Percentiles rank a stretch among this genome's conserved stretches.
These are phyloP conservation scores for Osmoderma eremita DNA, from an alignment of 2,888 invertebrate genomes.

Conservation along the genomic window DNA sequence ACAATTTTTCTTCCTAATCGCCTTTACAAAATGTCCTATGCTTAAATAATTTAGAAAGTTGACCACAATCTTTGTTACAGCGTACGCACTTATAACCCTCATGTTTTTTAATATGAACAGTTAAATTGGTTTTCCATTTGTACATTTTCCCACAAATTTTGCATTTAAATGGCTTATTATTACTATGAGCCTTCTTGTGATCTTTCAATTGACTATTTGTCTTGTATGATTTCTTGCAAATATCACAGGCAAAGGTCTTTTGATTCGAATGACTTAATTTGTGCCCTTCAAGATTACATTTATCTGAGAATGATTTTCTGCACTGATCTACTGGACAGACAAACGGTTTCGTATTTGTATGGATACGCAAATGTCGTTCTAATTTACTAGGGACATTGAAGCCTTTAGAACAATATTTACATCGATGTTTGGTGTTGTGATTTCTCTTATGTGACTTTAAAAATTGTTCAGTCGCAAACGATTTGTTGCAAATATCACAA, in stretches of 20 bases:
- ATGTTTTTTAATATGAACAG: constrained; percentile 57
- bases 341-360: constrained; percentile 60
- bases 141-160: constrained; percentile 57
- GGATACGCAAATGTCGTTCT: constrained; percentile 59
- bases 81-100: constrained; percentile 42
- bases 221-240: constrained; percentile 57
- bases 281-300: constrained; percentile 61
- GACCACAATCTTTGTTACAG: constrained; percentile 41
- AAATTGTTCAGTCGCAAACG: constrained; percentile 59
- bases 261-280: constrained; percentile 57
- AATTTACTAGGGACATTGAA: constrained; percentile 61
- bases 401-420: constrained; percentile 59
- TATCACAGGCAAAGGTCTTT: constrained; percentile 54
- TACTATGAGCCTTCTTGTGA: constrained; percentile 56
- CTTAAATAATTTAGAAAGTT: constrained; percentile 32
- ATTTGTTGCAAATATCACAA: constrained; percentile 60
- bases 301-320: constrained; percentile 60
- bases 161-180: constrained; percentile 54
- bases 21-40: constrained; percentile 30
- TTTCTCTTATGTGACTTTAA: constrained; percentile 59
- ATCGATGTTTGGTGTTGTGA: constrained; percentile 58
- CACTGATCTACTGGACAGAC: constrained; percentile 57
- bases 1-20: background rate
- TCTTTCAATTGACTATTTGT: constrained; percentile 57
- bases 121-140: constrained; percentile 59